Evolutionary conservation across 2,888 invertebrate species (phyloP).

Genomic region (Archips xylosteana): DNA sequence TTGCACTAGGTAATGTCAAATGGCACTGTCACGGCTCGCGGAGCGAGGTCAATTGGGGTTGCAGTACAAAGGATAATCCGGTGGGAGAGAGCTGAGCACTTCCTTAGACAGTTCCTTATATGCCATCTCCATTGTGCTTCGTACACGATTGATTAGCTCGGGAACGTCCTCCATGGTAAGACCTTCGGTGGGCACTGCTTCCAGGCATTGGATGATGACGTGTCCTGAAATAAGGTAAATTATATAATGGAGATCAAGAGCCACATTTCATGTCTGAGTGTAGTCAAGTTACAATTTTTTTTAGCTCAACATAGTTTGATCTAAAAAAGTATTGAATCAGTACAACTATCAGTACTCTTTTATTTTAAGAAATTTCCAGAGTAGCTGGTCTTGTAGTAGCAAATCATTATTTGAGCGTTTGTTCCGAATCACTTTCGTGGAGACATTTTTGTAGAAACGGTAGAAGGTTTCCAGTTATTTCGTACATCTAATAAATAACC

Average conservation of each 20-base stretch:
- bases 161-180: conserved; percentile 81
- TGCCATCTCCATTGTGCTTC: conserved; percentile 78
- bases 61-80: conserved; percentile 79
- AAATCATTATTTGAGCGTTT: no score
- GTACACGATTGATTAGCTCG: conserved; percentile 76
- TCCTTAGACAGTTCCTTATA: conserved; percentile 82
- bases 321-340: no score
- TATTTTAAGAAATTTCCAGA: no score
- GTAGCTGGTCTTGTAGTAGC: no score
- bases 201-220: conserved; percentile 82
- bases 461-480: no score
- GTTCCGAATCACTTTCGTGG: no score
- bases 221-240: conserved; percentile 71
- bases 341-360: no score
- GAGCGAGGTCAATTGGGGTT: conserved; percentile 53
- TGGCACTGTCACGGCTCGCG: neutral
- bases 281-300: no score
- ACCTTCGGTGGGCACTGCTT: conserved; percentile 81
- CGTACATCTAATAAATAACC: no score
- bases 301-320: no score
- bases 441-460: no score
- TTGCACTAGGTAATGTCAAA: conserved; percentile 9
- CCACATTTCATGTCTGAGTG: neutral
- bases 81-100: conserved; percentile 75
- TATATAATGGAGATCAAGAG: neutral